A percentile compares a stretch with the other conserved stretches of the same genome.
These are phyloP conservation scores for Xiphias gladius DNA, from an alignment of 2,113 vertebrate species.

Conservation along the genomic window DNA sequence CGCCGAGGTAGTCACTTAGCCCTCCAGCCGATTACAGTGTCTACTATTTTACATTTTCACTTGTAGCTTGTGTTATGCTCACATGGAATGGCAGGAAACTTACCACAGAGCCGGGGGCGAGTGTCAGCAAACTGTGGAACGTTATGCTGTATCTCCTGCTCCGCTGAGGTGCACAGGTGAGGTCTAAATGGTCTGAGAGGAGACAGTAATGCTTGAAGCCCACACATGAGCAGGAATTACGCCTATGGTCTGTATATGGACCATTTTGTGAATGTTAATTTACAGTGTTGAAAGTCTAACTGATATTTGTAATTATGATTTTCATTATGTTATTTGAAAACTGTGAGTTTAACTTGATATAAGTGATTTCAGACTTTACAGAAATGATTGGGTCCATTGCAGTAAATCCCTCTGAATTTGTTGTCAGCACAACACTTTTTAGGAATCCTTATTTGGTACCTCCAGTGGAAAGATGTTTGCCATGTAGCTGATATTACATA, in stretches of 20 bases:
- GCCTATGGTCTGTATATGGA: slow-evolving; percentile 37
- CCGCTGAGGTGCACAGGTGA: slow-evolving; percentile 20
- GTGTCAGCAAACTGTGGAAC: slow-evolving; percentile 34
- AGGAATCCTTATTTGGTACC: background rate
- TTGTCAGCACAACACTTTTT: background rate
- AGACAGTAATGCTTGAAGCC: slow-evolving; percentile 37
- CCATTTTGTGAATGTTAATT: slow-evolving; percentile 58
- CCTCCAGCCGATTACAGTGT: background rate
- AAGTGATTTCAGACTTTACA: too few relatives aligned
- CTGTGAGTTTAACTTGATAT: slow-evolving; percentile 20
- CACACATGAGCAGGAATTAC: slow-evolving; percentile 35
- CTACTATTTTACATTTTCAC: slow-evolving; percentile 7
- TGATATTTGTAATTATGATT: slow-evolving; percentile 38
- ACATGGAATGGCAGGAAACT: slow-evolving; percentile 24
- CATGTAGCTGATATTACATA: too few relatives aligned
- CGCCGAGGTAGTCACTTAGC: slow-evolving; percentile 10
- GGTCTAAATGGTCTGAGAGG: slow-evolving; percentile 37
- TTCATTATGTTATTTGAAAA: slow-evolving; percentile 17
- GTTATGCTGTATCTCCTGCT: slow-evolving; percentile 12
- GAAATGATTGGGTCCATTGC: background rate
- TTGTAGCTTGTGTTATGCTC: slow-evolving; percentile 29
- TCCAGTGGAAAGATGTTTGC: too few relatives aligned
- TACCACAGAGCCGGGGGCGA: background rate
- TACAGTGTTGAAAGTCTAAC: slow-evolving; percentile 42
- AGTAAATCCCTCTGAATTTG: background rate